phyloP scores from a whole-genome alignment of 2,113 vertebrate genomes.

The Lepisosteus osseus region DNA sequence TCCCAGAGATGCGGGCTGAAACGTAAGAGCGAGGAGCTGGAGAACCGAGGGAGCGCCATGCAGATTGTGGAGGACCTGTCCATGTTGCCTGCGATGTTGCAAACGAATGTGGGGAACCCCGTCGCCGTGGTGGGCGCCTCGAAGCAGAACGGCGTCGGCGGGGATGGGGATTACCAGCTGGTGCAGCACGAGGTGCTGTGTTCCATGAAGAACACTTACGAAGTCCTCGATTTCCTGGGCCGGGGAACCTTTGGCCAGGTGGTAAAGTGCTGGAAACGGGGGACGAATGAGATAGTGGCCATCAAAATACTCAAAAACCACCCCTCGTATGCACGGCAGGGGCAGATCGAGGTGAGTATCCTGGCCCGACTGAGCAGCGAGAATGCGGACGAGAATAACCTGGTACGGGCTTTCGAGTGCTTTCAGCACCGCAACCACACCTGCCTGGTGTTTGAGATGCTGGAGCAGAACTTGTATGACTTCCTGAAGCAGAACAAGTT shows the following conservation, averaged over 20 bases:
- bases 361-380: conserved; percentile 91
- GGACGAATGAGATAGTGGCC: conserved; percentile 91
- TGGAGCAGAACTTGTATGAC: conserved; percentile 97
- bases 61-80: conserved; percentile 97
- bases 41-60: conserved; percentile 83
- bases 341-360: conserved; percentile 97
- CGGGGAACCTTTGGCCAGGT: conserved; percentile 97
- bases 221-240: conserved; percentile 96
- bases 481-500: conserved; percentile 99
- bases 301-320: conserved; percentile 98
- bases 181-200: conserved; percentile 94
- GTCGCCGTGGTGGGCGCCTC: conserved; percentile 73
- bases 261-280: conserved; percentile 97
- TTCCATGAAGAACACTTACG: conserved; percentile 95
- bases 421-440: conserved; percentile 97
- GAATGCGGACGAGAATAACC: conserved; percentile 95
- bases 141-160: conserved; percentile 74
- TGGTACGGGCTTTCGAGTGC: conserved; percentile 94
- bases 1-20: conserved; percentile 94
- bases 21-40: conserved; percentile 96
- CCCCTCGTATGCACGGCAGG: conserved; percentile 94
- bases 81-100: conserved; percentile 96
- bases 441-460: conserved; percentile 97
- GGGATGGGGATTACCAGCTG: conserved; percentile 94
- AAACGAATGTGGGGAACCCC: conserved; percentile 82